phyloP scores from a whole-genome alignment of 2,888 invertebrate genomes.

The Eristalinus aeneus region DNA sequence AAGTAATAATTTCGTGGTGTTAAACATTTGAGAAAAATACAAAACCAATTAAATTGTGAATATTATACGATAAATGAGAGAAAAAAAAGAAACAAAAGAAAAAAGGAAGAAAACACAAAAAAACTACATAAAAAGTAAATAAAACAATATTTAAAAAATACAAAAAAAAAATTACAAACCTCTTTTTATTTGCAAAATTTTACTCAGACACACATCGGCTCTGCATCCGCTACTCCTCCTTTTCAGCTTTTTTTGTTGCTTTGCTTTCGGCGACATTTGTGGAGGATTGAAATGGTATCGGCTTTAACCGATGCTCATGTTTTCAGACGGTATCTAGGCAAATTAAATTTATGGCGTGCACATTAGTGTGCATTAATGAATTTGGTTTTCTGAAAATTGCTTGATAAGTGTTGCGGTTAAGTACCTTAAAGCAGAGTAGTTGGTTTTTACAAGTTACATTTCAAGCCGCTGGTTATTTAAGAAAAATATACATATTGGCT shows the following conservation, averaged over 20 bases:
- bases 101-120: slow-evolving; percentile 32
- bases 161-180: slow-evolving; percentile 36
- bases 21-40: slow-evolving; percentile 72
- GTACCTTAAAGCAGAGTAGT: too few species aligned
- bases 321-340: background rate
- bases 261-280: background rate
- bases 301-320: background rate
- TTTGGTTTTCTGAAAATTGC: background rate
- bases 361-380: background rate
- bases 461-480: too few species aligned
- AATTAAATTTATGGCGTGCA: background rate
- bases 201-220: background rate
- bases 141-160: slow-evolving; percentile 70
- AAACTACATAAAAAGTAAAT: slow-evolving; percentile 70
- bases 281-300: background rate
- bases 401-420: too few species aligned
- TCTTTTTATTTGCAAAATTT: slow-evolving; percentile 54
- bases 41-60: slow-evolving; percentile 77
- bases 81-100: slow-evolving; percentile 58
- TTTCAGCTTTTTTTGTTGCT: background rate
- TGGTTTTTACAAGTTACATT: too few species aligned
- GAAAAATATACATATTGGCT: too few species aligned
- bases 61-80: slow-evolving; percentile 72
- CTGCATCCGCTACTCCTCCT: background rate
- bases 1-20: slow-evolving; percentile 69